Evolutionary conservation across 2,888 invertebrate genomes (phyloP).

Genomic region (Masnerella sp.): DNA sequence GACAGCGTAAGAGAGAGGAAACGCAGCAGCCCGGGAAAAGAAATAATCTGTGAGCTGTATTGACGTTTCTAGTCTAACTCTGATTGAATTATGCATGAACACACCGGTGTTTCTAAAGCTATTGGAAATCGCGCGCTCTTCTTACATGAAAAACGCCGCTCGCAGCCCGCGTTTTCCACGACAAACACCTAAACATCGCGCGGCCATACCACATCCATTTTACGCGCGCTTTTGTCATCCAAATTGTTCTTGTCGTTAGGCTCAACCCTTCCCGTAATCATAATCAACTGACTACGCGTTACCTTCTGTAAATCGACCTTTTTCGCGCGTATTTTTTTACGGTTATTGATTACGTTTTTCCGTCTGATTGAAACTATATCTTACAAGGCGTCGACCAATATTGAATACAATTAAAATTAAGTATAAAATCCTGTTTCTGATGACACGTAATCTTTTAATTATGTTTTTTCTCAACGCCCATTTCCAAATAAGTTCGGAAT

Average conservation of each 20-base stretch:
- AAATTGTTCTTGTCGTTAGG: conserved; percentile 22
- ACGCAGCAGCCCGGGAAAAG: conserved; percentile 63
- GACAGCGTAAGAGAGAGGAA: conserved; percentile 56
- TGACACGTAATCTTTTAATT: too few species aligned
- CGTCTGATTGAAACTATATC: too few species aligned
- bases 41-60: conserved; percentile 78
- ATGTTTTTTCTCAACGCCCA: too few species aligned
- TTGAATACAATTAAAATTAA: too few species aligned
- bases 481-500: too few species aligned
- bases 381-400: too few species aligned
- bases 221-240: conserved; percentile 21
- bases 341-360: too few species aligned
- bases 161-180: too few species aligned
- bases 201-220: conserved; percentile 21
- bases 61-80: conserved; percentile 78
- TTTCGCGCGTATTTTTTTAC: too few species aligned
- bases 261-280: conserved; percentile 16
- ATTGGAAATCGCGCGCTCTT: conserved; percentile 59
- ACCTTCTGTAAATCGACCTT: too few species aligned
- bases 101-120: conserved; percentile 74
- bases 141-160: conserved; percentile 57
- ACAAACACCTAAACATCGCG: conserved; percentile 31
- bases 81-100: conserved; percentile 78
- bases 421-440: too few species aligned
- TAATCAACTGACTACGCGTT: too few species aligned